Evolutionary conservation across 2,888 invertebrate species (phyloP), one percentile per base, ranked within the genome.

Genomic region (Cheilosia scutellata): DNA sequence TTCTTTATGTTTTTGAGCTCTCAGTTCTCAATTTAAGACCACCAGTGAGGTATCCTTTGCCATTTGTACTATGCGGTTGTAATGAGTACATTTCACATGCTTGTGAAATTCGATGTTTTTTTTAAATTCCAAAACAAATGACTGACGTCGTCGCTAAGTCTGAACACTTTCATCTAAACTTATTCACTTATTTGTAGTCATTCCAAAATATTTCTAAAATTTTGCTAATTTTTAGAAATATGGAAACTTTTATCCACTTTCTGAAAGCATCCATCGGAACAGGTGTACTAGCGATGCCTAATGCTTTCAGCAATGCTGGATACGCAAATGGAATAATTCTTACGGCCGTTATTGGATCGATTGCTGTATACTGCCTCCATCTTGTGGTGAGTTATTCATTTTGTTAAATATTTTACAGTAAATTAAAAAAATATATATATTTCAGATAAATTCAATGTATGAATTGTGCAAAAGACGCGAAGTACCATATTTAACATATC

Each of bases 221-320:
- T 33, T 0, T 37, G 11, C 3, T 11, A 3, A 37, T 4, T 37
- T 37, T 37, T 37, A 98, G 98, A 80, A 97, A 98, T 90, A 91
- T 95, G 92, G 97, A 98, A 90, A 98, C 98, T 0, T 94, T 98
- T 87, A 96, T 98, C 90, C 98, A 99, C 92, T 94, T 99, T 88
- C 93, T 99, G 83, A 99, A 99, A 92, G 98, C 98, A 9, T 98
- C 98, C 88, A 94, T 99, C 70, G 99, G 99, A 4, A 98, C 98
- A 11, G 99, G 99, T 0, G 98, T 99, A 60, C 93, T 99, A 78
- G 98, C 99, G 25, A 97, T 99, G 97, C 99, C 99, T 0, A 94
- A 95, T 92, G 95, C 95, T 0, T 95, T 95, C 91, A 95, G 95
- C 71, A 96, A 98, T 92, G 96, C 99, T 49, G 99, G 99, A 0